These are phyloP conservation scores for Sericinus montela DNA, from an alignment of 2,888 invertebrate species.

Conservation along the genomic window DNA sequence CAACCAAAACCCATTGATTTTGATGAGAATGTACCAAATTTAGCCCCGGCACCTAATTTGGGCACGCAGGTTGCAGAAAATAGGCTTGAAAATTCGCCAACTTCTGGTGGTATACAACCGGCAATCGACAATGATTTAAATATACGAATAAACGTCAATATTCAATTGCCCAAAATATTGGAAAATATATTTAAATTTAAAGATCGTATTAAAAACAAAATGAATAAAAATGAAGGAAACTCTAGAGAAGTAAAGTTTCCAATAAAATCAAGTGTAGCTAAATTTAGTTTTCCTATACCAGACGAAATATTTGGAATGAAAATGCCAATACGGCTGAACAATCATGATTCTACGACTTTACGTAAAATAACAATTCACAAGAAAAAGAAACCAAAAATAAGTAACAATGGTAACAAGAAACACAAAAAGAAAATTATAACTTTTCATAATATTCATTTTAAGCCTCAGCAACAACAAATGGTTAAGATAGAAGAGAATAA, in stretches of 20 bases:
- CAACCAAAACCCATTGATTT: not conserved
- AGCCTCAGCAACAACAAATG: slow-evolving; percentile 35
- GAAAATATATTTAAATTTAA: slow-evolving; percentile 34
- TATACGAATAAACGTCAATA: slow-evolving; percentile 58
- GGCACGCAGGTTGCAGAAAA: slow-evolving; percentile 1
- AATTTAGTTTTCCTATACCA: slow-evolving; percentile 52
- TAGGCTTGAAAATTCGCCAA: slow-evolving; percentile 5
- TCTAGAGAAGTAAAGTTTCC: slow-evolving; percentile 42
- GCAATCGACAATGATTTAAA: slow-evolving; percentile 45
- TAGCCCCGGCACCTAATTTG: not conserved
- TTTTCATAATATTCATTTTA: slow-evolving; percentile 51
- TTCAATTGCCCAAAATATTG: slow-evolving; percentile 54
- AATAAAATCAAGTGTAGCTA: slow-evolving; percentile 48
- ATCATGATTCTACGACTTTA: slow-evolving; percentile 38
- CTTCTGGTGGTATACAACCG: slow-evolving; percentile 24
- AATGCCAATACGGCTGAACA: slow-evolving; percentile 31
- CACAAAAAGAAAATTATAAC: slow-evolving; percentile 56
- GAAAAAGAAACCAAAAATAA: slow-evolving; percentile 54
- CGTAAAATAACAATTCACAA: slow-evolving; percentile 61
- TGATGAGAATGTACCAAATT: not conserved
- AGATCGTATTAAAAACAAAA: slow-evolving; percentile 28
- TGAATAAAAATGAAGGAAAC: slow-evolving; percentile 31
- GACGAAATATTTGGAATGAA: slow-evolving; percentile 46
- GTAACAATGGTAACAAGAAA: slow-evolving; percentile 47
- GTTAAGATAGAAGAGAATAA: slow-evolving; percentile 30